phyloP scores from a whole-genome alignment of 2,888 invertebrate species.

The Drosophila conformis region DNA sequence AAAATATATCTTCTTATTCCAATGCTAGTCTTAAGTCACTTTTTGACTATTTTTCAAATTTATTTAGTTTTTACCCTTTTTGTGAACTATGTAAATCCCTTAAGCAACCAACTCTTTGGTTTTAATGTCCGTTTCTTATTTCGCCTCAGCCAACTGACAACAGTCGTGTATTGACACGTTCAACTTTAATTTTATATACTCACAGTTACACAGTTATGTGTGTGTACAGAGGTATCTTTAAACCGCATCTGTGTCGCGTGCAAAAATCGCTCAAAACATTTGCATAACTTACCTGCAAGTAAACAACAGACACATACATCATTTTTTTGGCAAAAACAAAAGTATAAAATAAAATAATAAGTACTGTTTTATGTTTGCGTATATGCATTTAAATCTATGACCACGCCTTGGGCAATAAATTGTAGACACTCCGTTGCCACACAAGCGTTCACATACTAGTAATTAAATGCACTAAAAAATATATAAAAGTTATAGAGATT shows the following conservation, averaged over 20 bases:
- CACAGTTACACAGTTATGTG: conserved; percentile 26
- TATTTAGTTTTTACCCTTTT: background rate
- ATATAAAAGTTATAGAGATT: conserved; percentile 50
- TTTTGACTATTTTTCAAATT: background rate
- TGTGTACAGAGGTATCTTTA: conserved; percentile 48
- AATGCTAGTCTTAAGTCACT: background rate
- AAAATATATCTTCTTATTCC: background rate
- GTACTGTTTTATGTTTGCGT: conserved; percentile 15
- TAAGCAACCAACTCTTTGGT: background rate
- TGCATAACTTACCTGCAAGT: conserved; percentile 74
- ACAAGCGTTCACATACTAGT: conserved; percentile 59
- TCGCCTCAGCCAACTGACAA: background rate
- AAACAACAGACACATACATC: conserved; percentile 59
- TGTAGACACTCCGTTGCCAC: conserved; percentile 59
- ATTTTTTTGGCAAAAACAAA: conserved; percentile 28
- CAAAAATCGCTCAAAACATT: conserved; percentile 50
- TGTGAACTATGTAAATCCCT: background rate
- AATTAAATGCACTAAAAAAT: conserved; percentile 74
- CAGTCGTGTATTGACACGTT: conserved; percentile 4
- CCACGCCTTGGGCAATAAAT: conserved; percentile 78
- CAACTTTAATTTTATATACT: conserved; percentile 11
- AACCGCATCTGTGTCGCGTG: conserved; percentile 37
- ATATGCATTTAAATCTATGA: conserved; percentile 24
- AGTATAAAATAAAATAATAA: conserved; percentile 19
- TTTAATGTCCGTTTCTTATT: background rate